Conservation (phyloP, 1,140 invertebrate species). For the Brachionus koreanus region DNA sequence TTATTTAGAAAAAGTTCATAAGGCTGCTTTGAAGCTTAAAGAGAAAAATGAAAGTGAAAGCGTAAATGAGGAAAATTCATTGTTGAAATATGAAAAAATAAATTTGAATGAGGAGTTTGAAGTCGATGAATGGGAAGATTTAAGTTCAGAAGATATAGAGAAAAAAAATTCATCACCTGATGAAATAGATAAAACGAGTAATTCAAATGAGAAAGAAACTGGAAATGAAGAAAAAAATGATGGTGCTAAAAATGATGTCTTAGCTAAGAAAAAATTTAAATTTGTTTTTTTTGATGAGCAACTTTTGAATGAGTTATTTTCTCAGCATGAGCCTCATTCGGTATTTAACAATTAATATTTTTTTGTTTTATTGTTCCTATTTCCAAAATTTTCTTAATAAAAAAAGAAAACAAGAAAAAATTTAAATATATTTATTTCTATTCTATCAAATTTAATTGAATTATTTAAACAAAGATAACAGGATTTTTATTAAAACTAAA, state of each 20-base stretch:
- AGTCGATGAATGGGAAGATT: neutral
- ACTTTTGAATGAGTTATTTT: conserved; percentile 16
- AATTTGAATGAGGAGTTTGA: conserved; percentile 2
- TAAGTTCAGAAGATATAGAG: neutral
- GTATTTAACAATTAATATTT: conserved; percentile 20
- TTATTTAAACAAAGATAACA: too few species aligned
- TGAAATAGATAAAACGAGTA: neutral
- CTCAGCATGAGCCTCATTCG: conserved; percentile 15
- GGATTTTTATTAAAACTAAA: too few species aligned
- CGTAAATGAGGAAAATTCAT: neutral
- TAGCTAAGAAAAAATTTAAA: neutral
- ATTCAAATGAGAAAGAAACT: too few species aligned
- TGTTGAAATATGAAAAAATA: neutral
- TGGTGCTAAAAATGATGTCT: neutral
- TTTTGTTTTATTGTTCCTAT: neutral
- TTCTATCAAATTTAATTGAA: neutral
- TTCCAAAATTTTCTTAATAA: neutral
- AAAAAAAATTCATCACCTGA: neutral
- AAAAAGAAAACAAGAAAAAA: neutral
- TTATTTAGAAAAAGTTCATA: conserved; percentile 33
- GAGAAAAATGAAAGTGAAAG: neutral
- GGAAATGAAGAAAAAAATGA: neutral
- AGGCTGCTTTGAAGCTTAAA: neutral
- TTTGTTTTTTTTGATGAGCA: neutral
- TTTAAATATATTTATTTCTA: neutral